These are phyloP conservation scores for Serilophus lunatus DNA, from an alignment of 2,113 vertebrate genomes.

Conservation along the genomic window DNA sequence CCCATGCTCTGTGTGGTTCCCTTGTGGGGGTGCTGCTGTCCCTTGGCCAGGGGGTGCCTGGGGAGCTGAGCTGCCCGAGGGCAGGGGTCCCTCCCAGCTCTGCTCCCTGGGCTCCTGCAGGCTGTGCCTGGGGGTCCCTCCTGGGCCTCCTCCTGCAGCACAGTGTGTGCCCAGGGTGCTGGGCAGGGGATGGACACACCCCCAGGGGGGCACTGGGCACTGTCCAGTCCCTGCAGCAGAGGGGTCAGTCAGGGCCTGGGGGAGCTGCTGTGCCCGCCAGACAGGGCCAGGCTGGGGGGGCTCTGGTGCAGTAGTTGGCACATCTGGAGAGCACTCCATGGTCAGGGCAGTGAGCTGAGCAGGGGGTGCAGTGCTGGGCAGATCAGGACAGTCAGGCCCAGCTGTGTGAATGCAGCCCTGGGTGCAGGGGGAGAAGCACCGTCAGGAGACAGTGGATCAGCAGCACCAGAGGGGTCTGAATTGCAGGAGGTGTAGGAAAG, in stretches of 20 bases:
- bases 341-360: background rate
- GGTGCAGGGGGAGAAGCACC: background rate
- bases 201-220: background rate
- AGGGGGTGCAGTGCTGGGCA: background rate
- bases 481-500: background rate
- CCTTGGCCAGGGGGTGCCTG: background rate
- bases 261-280: background rate
- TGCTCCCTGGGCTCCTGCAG: background rate
- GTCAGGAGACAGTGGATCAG: background rate
- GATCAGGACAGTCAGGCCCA: background rate
- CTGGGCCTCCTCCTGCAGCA: too few species aligned
- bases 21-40: background rate
- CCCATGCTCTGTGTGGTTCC: background rate
- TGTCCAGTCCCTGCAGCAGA: background rate
- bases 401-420: background rate
- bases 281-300: background rate
- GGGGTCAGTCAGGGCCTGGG: background rate
- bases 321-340: fast-evolving
- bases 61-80: background rate
- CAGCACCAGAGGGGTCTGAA: background rate
- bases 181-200: background rate
- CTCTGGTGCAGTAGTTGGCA: background rate
- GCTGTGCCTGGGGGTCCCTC: background rate
- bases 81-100: too few species aligned
- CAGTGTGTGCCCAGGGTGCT: too few species aligned